Percentiles rank a stretch among this genome's conserved stretches.
Conservation (phyloP, 2,888 invertebrate genomes). For the Phortica okadai region DNA sequence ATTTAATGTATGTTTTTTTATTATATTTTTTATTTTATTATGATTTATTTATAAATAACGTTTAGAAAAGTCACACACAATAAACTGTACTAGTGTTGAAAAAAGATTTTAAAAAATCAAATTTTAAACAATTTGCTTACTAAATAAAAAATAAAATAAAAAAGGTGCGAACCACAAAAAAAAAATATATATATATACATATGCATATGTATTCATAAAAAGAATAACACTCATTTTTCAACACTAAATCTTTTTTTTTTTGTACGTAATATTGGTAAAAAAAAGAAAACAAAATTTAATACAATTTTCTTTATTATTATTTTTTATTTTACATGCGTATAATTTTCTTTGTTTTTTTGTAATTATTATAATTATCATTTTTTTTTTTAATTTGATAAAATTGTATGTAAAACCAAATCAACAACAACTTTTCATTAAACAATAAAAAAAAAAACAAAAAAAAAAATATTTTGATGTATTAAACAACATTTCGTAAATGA, state of each 20-base stretch:
- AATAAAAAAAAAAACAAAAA: slow-evolving; percentile 1
- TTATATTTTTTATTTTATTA: too few relatives aligned
- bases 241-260: neutral
- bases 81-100: too few relatives aligned
- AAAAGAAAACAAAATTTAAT: neutral
- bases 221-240: too few relatives aligned
- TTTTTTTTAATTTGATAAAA: neutral
- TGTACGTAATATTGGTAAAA: slow-evolving; percentile 1
- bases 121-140: slow-evolving; percentile 19
- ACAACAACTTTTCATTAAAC: neutral
- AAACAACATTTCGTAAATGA: too few relatives aligned
- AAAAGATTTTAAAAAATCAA: too few relatives aligned
- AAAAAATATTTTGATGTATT: neutral
- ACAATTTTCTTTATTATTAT: slow-evolving; percentile 9
- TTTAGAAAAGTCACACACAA: too few relatives aligned
- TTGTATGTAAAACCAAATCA: neutral
- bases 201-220: neutral
- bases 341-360: neutral
- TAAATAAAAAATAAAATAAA: slow-evolving; percentile 13
- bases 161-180: neutral
- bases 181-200: neutral
- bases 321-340: neutral
- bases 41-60: neutral
- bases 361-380: slow-evolving; percentile 13
- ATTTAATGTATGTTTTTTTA: too few relatives aligned